Evolutionary conservation across 2,113 vertebrate species (phyloP).

Genomic region (Peromyscus leucopus): DNA sequence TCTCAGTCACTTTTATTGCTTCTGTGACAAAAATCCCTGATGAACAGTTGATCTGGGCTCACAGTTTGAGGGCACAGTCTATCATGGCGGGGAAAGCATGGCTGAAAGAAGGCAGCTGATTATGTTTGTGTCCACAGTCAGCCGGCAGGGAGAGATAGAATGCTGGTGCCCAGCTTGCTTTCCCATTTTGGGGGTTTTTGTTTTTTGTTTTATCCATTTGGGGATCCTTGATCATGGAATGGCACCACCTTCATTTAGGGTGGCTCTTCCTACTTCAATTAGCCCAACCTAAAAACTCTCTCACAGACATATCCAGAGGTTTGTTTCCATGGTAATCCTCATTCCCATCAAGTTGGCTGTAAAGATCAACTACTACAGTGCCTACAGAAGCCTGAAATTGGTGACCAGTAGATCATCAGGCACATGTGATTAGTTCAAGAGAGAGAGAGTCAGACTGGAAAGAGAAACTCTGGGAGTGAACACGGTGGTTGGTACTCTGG

Average conservation of each 20-base stretch:
- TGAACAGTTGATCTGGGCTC: no score
- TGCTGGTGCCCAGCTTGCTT: neutral
- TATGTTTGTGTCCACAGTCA: neutral
- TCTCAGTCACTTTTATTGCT: neutral
- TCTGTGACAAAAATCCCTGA: neutral
- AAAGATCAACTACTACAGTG: neutral
- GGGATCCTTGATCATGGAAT: neutral
- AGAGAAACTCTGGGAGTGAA: neutral
- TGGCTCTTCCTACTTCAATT: neutral
- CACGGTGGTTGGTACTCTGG: neutral
- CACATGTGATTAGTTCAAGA: neutral
- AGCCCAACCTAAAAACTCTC: neutral
- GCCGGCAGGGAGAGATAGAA: neutral
- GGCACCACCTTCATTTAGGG: neutral
- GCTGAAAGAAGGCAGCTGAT: neutral
- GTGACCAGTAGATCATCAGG: neutral
- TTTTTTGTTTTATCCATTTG: neutral
- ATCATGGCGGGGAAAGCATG: no score
- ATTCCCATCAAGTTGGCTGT: neutral
- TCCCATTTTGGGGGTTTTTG: neutral
- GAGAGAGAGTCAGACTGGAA: neutral
- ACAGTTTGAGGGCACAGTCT: neutral
- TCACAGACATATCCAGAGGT: neutral
- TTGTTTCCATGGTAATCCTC: neutral
- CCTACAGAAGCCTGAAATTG: neutral